Evolutionary conservation across 2,888 invertebrate genomes (phyloP), one percentile per base, ranked within the genome.

Genomic region (Acanthosoma haemorrhoidale): DNA sequence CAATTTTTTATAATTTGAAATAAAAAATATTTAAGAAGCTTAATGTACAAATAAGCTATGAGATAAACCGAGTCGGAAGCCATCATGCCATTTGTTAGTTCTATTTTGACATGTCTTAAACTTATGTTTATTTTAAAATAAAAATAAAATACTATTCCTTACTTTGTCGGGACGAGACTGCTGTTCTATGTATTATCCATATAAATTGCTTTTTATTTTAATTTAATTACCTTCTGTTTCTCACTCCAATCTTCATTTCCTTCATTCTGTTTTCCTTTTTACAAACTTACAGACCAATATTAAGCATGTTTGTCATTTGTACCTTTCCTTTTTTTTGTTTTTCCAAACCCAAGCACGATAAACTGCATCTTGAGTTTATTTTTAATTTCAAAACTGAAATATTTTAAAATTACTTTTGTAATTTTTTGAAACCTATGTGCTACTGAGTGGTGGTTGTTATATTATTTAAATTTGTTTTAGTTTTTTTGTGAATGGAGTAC

Each of bases 251-350:
- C 34, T 57, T 57, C 34, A 34, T 31, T 43, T 67, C 43, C 43
- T 32, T 57, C 43, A 51, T 57, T 57, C 41, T 67, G 41, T 32
- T 32, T 67, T 43, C 57, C 51, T 67, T 9, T 18, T 18, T 25
- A 51, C 51, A n/a, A 11, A 51, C 51, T n/a, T 64, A 43, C 64
- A 25, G 64, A 41, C 39, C 15, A 32, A 25, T 38, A 13, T 34
- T 38, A n/a, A 61, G 34, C 32, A 61, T 67, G 51, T 70, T 71
- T 36, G 18, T 73, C 70, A 74, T 69, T 72, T 73, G 73, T 75
- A 71, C 71, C 60, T 75, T 75, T 75, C 74, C 75, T 76, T 64
- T 74, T 74, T 74, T 74, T 74, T 74, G 71, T 43, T 41, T 38
- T 66, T 43, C 41, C n/a, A 41, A 25, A 41, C 31, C 25, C 43